Evolutionary conservation across 1,140 invertebrate genomes (phyloP).

Genomic region (Philotrypesis tridentata): DNA sequence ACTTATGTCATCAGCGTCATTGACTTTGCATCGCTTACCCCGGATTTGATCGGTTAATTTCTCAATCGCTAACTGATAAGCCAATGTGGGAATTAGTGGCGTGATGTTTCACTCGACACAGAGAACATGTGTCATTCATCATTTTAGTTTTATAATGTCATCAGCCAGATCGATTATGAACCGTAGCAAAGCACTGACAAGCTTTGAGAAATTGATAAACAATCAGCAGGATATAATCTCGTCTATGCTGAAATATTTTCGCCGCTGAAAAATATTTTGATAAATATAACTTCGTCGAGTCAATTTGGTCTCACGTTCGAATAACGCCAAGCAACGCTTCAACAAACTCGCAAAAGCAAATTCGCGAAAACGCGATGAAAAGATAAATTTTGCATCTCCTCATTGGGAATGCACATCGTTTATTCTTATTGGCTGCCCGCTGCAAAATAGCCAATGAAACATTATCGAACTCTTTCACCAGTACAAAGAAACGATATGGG

Average conservation of each 20-base stretch:
- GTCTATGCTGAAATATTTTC: too few relatives aligned
- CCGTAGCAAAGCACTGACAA: too few relatives aligned
- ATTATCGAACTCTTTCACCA: constrained; percentile 33
- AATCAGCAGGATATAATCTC: background rate
- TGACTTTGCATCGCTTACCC: constrained; percentile 40
- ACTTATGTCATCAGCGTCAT: constrained; percentile 58
- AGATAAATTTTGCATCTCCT: constrained; percentile 17
- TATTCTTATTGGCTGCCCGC: constrained; percentile 14
- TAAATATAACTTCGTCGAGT: too few relatives aligned
- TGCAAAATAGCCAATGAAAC: constrained; percentile 19
- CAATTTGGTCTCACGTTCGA: background rate
- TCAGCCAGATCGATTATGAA: constrained; percentile 20
- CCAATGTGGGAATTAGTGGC: constrained; percentile 50
- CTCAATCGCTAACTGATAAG: constrained; percentile 58
- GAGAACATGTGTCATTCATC: constrained; percentile 31
- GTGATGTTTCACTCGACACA: constrained; percentile 50
- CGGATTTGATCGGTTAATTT: constrained; percentile 54
- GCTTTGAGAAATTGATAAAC: constrained; percentile 26
- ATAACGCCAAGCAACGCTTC: background rate
- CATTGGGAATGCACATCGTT: background rate
- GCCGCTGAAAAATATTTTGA: too few relatives aligned
- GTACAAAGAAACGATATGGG: constrained; percentile 9
- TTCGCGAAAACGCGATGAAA: background rate
- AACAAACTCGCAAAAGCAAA: background rate
- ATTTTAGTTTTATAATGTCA: constrained; percentile 28